A percentile compares a stretch with the other conserved stretches of the same genome.
Evolutionary conservation across 2,888 invertebrate genomes (phyloP).

Genomic region (Amiota minor): DNA sequence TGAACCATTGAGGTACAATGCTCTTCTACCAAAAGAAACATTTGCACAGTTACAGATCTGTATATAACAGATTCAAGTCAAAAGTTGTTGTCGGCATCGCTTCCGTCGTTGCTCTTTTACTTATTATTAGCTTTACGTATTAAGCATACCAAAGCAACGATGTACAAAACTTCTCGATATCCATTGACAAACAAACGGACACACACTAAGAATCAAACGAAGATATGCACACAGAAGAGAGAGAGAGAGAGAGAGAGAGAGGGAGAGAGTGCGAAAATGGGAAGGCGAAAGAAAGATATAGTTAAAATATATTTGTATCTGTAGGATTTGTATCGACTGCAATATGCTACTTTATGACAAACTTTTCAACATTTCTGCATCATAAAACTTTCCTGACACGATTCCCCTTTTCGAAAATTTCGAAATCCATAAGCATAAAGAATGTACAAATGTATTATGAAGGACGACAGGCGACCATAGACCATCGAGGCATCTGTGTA

Average conservation of each 20-base stretch:
- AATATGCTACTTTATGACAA: slow-evolving; percentile 17
- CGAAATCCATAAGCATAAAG: not conserved
- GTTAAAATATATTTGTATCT: not conserved
- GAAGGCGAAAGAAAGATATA: not conserved
- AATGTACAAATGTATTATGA: not conserved
- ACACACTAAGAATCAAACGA: too few species aligned
- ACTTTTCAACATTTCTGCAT: slow-evolving; percentile 20
- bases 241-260: not conserved
- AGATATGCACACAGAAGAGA: not conserved
- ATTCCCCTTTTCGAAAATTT: not conserved
- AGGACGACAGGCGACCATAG: not conserved
- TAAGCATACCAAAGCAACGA: not conserved
- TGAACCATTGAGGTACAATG: not conserved
- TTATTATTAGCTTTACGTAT: slow-evolving; percentile 1
- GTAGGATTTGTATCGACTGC: not conserved
- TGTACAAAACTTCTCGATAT: not conserved
- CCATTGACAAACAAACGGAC: not conserved
- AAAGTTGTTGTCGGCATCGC: not conserved
- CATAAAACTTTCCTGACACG: slow-evolving; percentile 17
- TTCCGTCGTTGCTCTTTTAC: not conserved
- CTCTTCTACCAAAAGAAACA: not conserved
- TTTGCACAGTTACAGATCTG: not conserved
- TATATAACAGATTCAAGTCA: not conserved
- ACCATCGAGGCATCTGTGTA: not conserved
- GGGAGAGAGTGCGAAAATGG: not conserved